Base-by-base conservation (phyloP, 2,797 vertebrate genomes). In the Vespertilio murinus region DNA sequence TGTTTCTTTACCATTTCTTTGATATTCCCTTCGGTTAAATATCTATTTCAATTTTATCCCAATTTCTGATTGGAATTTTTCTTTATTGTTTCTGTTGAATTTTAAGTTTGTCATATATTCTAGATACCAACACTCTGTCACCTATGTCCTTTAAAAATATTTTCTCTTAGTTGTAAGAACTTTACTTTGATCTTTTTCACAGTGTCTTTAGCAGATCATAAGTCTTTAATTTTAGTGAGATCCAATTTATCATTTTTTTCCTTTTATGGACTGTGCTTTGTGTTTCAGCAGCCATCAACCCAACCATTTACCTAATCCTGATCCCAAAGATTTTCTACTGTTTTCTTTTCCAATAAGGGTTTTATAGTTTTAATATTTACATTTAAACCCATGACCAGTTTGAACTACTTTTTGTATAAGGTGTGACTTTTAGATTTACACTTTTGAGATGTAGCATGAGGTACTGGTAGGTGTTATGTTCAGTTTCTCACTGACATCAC, bases 161-260 rank as follows among this genome's bases (percentile, higher is more conserved):
- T 80, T 65, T 81, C 38, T 88, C 84, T 71, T 14, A 35, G 5
- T 81, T 25, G 71, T 94, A 78, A 78, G 52, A 52, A 22, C 22
- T 94, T 90, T 18, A 17, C 33, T 84, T 78, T 84, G 22, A 84
- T 79, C n/a, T 75, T 81, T 78, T 74, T 80, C 67, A 69, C 38
- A 87, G 38, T 20, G 45, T 54, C 74, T 79, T 86, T 73, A 45
- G 18, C 67, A 65, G 28, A 65, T 35, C 42, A 20, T 64, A 64
- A 23, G 8, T 73, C 73, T 79, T 81, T 65, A 35, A 56, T 45
- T 88, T 88, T 82, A n/a, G 56, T 75, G 38, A 74, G 13, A 13
- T 65, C 38, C 47, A 75, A 65, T 38, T 56, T 56, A 74, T 74
- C 77, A 25, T 28, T 54, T 69, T 88, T 87, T 88, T 18, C 49